Conservation (phyloP, 2,888 invertebrate species). For the Aleiodes leptofemur region DNA sequence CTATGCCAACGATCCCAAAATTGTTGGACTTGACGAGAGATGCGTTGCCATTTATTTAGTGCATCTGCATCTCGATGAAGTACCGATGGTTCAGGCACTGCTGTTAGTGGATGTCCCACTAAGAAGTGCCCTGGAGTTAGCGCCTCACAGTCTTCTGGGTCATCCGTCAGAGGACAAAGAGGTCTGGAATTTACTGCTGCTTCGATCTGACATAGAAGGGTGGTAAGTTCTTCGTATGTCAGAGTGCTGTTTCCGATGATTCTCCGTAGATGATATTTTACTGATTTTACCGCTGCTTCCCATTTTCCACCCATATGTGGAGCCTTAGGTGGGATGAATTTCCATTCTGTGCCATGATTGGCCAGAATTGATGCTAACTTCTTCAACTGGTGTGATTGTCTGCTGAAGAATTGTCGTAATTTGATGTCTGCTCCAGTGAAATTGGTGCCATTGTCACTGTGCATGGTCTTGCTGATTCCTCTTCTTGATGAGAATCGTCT, state of each 20-base stretch:
- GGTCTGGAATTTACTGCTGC: not conserved
- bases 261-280: not conserved
- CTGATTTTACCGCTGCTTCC: conserved; percentile 9
- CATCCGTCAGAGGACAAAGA: not conserved
- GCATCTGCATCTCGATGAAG: too few species aligned
- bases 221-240: conserved; percentile 8
- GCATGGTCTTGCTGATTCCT: conserved; percentile 46
- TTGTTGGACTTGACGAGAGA: not conserved
- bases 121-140: conserved; percentile 7
- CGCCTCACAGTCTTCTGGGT: not conserved
- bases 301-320: not conserved
- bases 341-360: not conserved
- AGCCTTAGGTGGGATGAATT: not conserved
- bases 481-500: conserved; percentile 53
- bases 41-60: not conserved
- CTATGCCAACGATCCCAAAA: conserved; percentile 7
- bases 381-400: not conserved
- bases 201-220: conserved; percentile 6
- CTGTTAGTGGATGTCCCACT: not conserved
- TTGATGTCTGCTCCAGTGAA: conserved; percentile 54
- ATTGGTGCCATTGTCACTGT: conserved; percentile 58
- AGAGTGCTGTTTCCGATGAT: not conserved
- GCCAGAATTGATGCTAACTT: not conserved
- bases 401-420: conserved; percentile 8
- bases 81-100: not conserved